Percentiles rank a stretch among this genome's conserved stretches.
These are phyloP conservation scores for Chalcosyrphus nemorum DNA, from an alignment of 2,888 invertebrate species.

Conservation along the genomic window DNA sequence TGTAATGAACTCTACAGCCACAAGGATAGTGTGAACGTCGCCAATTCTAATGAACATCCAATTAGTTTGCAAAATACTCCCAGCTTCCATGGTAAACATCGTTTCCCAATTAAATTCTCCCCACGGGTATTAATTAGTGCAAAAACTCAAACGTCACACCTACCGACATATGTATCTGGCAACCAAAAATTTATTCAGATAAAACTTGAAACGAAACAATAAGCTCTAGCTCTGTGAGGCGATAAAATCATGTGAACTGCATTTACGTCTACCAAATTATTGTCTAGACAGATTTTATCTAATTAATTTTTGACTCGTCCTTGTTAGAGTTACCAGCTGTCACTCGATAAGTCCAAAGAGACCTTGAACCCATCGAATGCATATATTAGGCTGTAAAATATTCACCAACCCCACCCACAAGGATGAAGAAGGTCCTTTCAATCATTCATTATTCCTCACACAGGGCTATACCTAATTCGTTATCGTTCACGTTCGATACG, in stretches of 20 bases:
- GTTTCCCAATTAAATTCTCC: neutral
- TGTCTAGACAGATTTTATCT: conserved; percentile 39
- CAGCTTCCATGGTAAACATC: neutral
- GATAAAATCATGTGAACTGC: conserved; percentile 4
- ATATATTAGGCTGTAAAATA: neutral
- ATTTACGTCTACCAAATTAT: conserved; percentile 7
- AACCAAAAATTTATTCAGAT: too few species aligned
- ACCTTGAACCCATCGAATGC: neutral
- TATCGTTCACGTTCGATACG: neutral
- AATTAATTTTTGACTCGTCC: conserved; percentile 4
- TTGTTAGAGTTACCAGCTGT: conserved; percentile 11
- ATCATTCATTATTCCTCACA: conserved; percentile 42
- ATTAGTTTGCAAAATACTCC: too few species aligned
- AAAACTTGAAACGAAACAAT: too few species aligned
- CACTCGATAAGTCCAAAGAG: neutral
- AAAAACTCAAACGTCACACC: neutral
- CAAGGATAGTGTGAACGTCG: too few species aligned
- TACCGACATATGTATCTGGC: too few species aligned
- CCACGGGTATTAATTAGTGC: neutral
- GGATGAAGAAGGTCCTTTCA: too few species aligned
- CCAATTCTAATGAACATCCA: too few species aligned
- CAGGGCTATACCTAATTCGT: neutral
- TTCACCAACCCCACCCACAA: too few species aligned
- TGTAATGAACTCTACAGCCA: too few species aligned
- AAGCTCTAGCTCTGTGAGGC: conserved; percentile 4